Base-by-base conservation (phyloP, 2,888 invertebrate species). In the Macrosiphum euphorbiae region DNA sequence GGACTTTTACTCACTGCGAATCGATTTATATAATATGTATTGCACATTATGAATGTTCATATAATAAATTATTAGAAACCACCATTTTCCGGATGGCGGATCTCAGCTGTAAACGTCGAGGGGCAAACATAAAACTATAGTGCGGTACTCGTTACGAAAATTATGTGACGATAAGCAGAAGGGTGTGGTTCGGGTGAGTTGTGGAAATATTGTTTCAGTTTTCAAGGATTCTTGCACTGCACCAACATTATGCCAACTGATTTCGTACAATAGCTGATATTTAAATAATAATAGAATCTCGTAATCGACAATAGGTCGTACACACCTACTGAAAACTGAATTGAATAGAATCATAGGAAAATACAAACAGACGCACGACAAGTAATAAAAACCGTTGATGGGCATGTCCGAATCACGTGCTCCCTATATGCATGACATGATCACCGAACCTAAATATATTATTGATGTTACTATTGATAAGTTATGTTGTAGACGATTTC, bases 371-470 rank as follows among this genome's bases (percentile, higher is more conserved):
- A 78, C 41, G n/a, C 55, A 41, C n/a, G 55, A 91, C 20, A 61
- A 87, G 47, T 67, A 41, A 88, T 52, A 88, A 92, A 50, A 88
- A 67, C 41, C 3, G 28, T 67, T 88, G 67, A 88, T n/a, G 85
- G 58, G 13, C 94, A 86, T 94, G 90, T 87, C 94, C 61, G 67
- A 86, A 90, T 61, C 90, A 90, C 90, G 94, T 94, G 61, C n/a
- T 52, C n/a, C 28, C 44, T 44, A 78, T 10, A 78, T 10, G 47
- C 50, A 85, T 61, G 86, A 89, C 93, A 61, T 85, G 47, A 85
- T 93, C 52, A 55, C 61, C 41, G 58, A 50, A 67, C 61, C 35
- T n/a, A 67, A 50, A 87, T 8, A 61, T 87, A 67, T 92, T 67
- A 67, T 92, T 90, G 28, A 16, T 44, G 16, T 50, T 26, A n/a